Evolutionary conservation across 2,113 vertebrate species (phyloP).

Genomic region (Hypocryptadius cinnamomeus): DNA sequence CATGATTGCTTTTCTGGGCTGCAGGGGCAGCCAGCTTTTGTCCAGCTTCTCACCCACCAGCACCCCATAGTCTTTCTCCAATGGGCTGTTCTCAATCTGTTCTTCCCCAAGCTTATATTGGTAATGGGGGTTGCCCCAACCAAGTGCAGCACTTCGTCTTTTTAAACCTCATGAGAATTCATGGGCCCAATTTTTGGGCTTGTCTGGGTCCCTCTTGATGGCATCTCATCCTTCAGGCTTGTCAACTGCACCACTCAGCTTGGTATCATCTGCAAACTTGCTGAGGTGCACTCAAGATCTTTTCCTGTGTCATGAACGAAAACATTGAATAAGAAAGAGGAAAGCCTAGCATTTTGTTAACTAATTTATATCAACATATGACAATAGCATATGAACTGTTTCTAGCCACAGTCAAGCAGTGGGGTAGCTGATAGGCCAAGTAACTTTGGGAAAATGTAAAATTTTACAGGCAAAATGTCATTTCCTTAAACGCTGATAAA

Average conservation of each 20-base stretch:
- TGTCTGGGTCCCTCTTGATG: not conserved
- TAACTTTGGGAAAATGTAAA: not conserved
- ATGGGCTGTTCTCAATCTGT: not conserved
- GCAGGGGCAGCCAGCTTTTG: not conserved
- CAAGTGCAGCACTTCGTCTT: not conserved
- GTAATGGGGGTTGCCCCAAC: not conserved
- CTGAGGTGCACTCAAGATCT: not conserved
- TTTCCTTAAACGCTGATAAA: not conserved
- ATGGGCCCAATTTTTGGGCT: not conserved
- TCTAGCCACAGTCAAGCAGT: not conserved
- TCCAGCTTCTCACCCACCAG: not conserved
- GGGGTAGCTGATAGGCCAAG: not conserved
- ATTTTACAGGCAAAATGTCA: not conserved
- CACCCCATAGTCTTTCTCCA: not conserved
- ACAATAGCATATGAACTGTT: not conserved
- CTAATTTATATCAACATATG: not conserved
- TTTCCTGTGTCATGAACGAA: not conserved
- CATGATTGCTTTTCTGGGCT: not conserved
- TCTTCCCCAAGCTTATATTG: not conserved
- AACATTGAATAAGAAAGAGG: not conserved
- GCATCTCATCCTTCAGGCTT: not conserved
- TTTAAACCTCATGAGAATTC: not conserved
- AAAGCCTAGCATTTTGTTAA: not conserved
- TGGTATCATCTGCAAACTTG: not conserved
- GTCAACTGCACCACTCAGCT: no score